Evolutionary conservation across 1,140 invertebrate genomes (phyloP).

Genomic region (Neoseiulus cucumeris): DNA sequence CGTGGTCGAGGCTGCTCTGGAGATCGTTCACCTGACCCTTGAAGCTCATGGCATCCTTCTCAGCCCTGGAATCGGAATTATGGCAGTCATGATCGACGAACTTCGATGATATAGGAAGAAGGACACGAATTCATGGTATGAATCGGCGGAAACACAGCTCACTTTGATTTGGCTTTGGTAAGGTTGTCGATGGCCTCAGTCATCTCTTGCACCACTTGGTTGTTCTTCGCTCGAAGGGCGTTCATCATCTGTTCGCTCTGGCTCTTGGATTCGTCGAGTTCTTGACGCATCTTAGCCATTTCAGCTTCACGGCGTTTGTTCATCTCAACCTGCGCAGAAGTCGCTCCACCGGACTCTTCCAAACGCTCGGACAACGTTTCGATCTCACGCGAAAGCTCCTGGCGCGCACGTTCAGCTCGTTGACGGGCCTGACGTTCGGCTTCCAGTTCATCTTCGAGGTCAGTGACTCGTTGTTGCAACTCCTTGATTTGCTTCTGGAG

Average conservation of each 20-base stretch:
- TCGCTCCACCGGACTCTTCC: slow-evolving; percentile 21
- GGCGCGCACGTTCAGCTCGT: background rate
- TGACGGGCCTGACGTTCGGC: slow-evolving; percentile 29
- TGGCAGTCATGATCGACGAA: no score
- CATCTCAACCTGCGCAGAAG: slow-evolving; percentile 20
- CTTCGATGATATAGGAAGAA: no score
- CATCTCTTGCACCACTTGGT: slow-evolving; percentile 4
- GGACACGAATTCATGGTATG: no score
- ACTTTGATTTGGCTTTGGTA: slow-evolving; percentile 7
- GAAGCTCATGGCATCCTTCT: slow-evolving; percentile 84
- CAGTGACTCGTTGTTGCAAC: slow-evolving; percentile 28
- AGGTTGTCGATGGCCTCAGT: slow-evolving; percentile 8
- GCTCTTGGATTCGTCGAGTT: slow-evolving; percentile 23
- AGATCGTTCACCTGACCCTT: slow-evolving; percentile 85
- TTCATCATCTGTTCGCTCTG: slow-evolving; percentile 16
- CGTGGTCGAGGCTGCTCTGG: slow-evolving; percentile 65
- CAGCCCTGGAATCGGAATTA: slow-evolving; percentile 46
- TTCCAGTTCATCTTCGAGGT: slow-evolving; percentile 31
- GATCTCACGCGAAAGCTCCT: slow-evolving; percentile 11
- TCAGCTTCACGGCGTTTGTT: slow-evolving; percentile 22
- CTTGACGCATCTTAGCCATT: slow-evolving; percentile 20
- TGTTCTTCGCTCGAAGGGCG: background rate
- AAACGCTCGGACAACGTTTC: slow-evolving; percentile 21
- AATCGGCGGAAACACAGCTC: no score
- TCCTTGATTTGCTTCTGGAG: slow-evolving; percentile 34